Conservation (phyloP, 2,797 vertebrate species). For the Syngnathus rostellatus region DNA sequence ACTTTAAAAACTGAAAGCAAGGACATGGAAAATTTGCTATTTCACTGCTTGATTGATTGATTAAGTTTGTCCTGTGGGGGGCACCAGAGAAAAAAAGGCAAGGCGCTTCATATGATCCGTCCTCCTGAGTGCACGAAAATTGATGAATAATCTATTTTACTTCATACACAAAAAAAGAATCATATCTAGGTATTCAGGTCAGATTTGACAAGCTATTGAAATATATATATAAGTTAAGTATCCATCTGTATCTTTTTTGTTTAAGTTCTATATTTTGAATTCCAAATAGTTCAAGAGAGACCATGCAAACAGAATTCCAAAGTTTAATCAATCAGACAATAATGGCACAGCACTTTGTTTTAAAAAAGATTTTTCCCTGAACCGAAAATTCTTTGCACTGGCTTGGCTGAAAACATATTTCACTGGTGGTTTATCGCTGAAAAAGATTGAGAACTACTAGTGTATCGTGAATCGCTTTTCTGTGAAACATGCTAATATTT, state of each 20-base stretch:
- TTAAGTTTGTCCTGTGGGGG: background rate
- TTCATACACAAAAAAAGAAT: background rate
- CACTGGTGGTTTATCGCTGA: too few species aligned
- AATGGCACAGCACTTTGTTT: too few species aligned
- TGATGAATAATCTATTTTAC: background rate
- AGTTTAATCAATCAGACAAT: too few species aligned
- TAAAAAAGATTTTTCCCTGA: too few species aligned
- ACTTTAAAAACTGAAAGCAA: background rate
- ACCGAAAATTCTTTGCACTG: too few species aligned
- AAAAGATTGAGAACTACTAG: too few species aligned
- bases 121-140: background rate
- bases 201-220: background rate
- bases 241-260: too few species aligned
- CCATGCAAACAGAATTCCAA: too few species aligned
- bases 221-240: background rate
- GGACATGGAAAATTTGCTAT: background rate
- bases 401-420: too few species aligned
- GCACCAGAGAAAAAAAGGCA: background rate
- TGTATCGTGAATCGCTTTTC: background rate
- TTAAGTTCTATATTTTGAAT: too few species aligned
- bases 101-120: background rate
- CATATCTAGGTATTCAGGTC: background rate
- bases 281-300: too few species aligned
- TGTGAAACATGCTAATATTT: background rate
- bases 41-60: conserved; percentile 1